Base-by-base conservation (phyloP, 2,888 invertebrate genomes). In the Lordiphosa andalusiaca region DNA sequence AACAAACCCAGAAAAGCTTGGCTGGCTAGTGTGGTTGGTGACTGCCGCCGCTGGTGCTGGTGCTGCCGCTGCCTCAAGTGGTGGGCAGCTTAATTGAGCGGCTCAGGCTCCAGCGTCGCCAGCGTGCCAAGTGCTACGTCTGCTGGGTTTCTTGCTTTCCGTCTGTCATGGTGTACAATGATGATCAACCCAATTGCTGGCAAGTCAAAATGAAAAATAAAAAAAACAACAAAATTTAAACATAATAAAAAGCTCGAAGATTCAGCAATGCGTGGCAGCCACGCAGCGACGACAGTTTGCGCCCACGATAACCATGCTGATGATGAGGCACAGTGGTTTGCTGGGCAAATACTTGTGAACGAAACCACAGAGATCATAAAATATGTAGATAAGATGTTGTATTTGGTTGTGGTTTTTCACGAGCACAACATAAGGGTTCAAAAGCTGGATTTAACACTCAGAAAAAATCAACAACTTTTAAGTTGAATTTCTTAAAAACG, bases 81-180 rank as follows among this genome's bases (percentile, higher is more conserved):
- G 77, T 82, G 77, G 83, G 77, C 71, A 82, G 77, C 73, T 80
- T 82, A 77, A 77, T 83, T 83, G 77, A 83, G 73, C 61, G 58
- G 69, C 77, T 76, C 59, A 57, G 64, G 52, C 65, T 44, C 59
- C 70, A 76, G 61, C 38, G 49, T 52, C 65, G 44, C 59, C 70
- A 76, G 61, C 38, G 49, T 52, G 54, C 64, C 71, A 73, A 80
- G 76, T 71, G 71, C 58, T 55, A 40, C 47, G 39, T 44, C 53
- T 40, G 9, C 40, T 49, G 36, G 13, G 12, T 35, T 35, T 59
- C 35, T 42, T 10, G 19, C 7, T 23, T 50, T 44, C 23, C 47
- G 54, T 52, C 44, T 58, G 44, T 16, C 39, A 30, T 68, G 78
- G 58, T 55, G 56, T 47, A 58, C 62, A 60, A 58, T 69, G 57